phyloP scores from a whole-genome alignment of 64 coral and sea anemone species.

The Pocillopora damicornis region DNA sequence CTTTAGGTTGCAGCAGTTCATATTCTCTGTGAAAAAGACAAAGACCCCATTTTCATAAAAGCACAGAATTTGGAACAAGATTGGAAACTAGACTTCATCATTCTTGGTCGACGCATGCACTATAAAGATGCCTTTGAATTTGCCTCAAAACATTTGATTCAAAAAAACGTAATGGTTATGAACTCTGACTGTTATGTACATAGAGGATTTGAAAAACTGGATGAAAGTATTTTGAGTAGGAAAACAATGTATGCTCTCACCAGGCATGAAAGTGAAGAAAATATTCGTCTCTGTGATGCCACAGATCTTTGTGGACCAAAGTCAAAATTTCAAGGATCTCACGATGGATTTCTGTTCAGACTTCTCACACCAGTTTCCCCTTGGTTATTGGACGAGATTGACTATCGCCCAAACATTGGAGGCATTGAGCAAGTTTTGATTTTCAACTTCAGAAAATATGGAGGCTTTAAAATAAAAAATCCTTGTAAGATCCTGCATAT shows the following conservation, averaged over 20 bases:
- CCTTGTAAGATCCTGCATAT: slow-evolving; percentile 89
- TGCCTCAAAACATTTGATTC: slow-evolving; percentile 49
- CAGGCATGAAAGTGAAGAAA: slow-evolving; percentile 61
- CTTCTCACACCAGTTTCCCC: slow-evolving; percentile 49
- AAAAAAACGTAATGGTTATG: slow-evolving; percentile 70
- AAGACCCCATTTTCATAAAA: slow-evolving; percentile 54
- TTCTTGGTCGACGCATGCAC: slow-evolving; percentile 52
- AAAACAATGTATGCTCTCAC: slow-evolving; percentile 83
- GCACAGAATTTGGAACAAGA: slow-evolving; percentile 5
- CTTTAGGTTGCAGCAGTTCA: slow-evolving; percentile 73
- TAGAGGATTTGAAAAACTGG: slow-evolving; percentile 73
- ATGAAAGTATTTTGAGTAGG: slow-evolving; percentile 28
- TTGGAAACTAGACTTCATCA: slow-evolving; percentile 44
- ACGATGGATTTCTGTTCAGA: slow-evolving; percentile 89
- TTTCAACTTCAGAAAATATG: slow-evolving; percentile 54
- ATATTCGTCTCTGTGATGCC: slow-evolving; percentile 37
- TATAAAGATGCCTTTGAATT: slow-evolving; percentile 84
- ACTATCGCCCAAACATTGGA: slow-evolving; percentile 75
- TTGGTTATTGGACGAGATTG: slow-evolving; percentile 40
- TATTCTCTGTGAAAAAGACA: slow-evolving; percentile 54
- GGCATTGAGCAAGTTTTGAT: slow-evolving; percentile 82
- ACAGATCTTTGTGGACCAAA: slow-evolving; percentile 75
- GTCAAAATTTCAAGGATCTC: slow-evolving; percentile 88
- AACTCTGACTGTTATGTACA: slow-evolving; percentile 89
- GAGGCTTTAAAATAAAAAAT: slow-evolving; percentile 69